Conservation (phyloP, 2,888 invertebrate species). For the Eupithecia insigniata region DNA sequence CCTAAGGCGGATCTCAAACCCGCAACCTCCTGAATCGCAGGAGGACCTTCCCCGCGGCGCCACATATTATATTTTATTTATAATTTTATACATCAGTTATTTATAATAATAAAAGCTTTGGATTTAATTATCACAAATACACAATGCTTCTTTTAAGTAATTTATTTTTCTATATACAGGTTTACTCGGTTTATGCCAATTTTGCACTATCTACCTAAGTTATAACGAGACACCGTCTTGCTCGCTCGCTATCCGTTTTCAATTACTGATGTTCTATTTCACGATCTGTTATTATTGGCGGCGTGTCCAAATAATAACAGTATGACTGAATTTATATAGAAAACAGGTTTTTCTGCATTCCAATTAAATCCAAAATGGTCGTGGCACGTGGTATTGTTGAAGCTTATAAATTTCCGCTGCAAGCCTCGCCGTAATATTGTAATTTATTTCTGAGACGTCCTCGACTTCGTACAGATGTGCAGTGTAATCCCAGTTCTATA, state of each 20-base stretch:
- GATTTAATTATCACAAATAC: no score
- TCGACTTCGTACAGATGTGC: background rate
- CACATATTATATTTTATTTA: no score
- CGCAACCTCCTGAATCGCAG: no score
- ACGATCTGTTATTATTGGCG: background rate
- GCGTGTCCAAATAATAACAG: background rate
- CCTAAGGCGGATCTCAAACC: no score
- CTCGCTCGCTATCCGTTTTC: conserved; percentile 1
- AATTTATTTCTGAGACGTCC: background rate
- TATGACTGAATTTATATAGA: background rate
- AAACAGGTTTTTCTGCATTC: background rate
- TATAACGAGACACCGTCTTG: background rate
- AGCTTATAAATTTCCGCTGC: background rate
- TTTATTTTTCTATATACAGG: background rate
- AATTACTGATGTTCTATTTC: conserved; percentile 6
- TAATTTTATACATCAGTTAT: no score
- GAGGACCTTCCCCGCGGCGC: no score
- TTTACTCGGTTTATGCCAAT: background rate
- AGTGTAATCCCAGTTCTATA: background rate
- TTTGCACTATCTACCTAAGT: background rate
- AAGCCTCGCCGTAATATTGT: background rate
- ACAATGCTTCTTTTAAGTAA: background rate
- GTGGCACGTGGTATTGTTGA: no score
- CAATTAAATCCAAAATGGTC: background rate
- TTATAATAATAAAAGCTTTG: background rate